Conservation (phyloP, 2,888 invertebrate genomes). For the Beris morrisii region DNA sequence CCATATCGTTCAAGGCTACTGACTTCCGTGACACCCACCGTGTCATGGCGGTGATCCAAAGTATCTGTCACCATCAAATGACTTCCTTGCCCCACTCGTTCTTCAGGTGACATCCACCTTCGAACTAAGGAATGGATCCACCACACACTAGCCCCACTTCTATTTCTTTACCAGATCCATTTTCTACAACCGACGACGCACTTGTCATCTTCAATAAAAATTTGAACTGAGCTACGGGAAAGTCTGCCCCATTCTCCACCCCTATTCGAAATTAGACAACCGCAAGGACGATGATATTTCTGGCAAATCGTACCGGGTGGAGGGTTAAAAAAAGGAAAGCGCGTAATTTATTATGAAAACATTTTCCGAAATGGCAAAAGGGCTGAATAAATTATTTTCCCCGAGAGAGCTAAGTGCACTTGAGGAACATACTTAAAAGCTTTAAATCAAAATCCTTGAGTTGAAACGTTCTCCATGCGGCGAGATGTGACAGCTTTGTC, state of each 20-base stretch:
- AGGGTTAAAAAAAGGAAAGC: slow-evolving; percentile 10
- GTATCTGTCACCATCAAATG: no score
- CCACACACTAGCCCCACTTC: no score
- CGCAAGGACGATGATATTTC: slow-evolving; percentile 17
- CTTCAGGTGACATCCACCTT: no score
- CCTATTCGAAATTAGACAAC: slow-evolving; percentile 23
- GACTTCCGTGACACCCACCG: no score
- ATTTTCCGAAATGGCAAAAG: slow-evolving; percentile 35
- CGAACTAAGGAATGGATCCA: no score
- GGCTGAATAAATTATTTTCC: slow-evolving; percentile 39
- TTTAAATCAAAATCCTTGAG: slow-evolving; percentile 39
- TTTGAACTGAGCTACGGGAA: slow-evolving; percentile 1
- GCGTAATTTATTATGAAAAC: slow-evolving; percentile 39
- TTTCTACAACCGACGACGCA: background rate
- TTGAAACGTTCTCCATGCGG: slow-evolving; percentile 34
- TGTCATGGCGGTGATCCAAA: no score
- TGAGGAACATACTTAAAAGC: slow-evolving; percentile 37
- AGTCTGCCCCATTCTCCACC: slow-evolving; percentile 3
- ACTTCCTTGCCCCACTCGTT: no score
- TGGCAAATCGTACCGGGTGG: slow-evolving; percentile 10
- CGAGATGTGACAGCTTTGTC: slow-evolving; percentile 32
- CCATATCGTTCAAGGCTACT: no score
- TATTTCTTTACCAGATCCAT: slow-evolving; percentile 1
- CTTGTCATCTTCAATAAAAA: slow-evolving; percentile 25
- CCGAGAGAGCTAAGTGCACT: slow-evolving; percentile 37